Base-by-base conservation (phyloP, 2,888 invertebrate species). In the Hirtodrosophila confusa region DNA sequence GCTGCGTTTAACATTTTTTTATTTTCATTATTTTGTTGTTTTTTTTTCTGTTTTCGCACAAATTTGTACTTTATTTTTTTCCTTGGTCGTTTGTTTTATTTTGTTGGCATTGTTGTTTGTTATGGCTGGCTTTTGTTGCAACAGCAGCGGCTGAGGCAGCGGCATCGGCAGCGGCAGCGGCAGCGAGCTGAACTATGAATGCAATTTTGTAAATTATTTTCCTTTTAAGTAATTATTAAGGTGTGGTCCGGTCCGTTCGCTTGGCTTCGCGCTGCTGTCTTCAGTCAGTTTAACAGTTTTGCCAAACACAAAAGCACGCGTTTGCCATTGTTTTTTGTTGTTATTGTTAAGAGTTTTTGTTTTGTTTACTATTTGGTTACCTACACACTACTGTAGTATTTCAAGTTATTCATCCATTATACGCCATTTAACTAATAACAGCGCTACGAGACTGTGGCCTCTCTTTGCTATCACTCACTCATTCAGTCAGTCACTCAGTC, bases 201-300 rank as follows among this genome's bases (percentile, higher is more conserved):
- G 90, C 90, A 90, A 90, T 90, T 90, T 90, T 79, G 86, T 82
- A 90, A 90, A 90, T 90, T 90, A 90, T 90, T 90, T 90, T 89
- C 89, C 90, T 90, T 90, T 90, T 91, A 91, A 91, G 90, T 91
- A 91, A 91, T 90, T 91, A 90, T 89, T 85, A 90, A 90, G 91
- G 91, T 91, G 91, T 90, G 91, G 91, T 86, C 77, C 77, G 86
- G 63, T 58, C 68, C 61, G 80, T 51, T 69, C 55, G 64, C 45
- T 63, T 62, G 27, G 51, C 47, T 45, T 57, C 51, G 3, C 54
- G 48, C 37, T 44, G 51, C 48, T 47, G 40, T 36, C 43, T 39
- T 61, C 40, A 50, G 61, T 61, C 77, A 63, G 71, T 61, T 80
- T 63, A 76, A 71, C 84, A 71, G 84, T 75, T 27, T 72, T 76